Base-by-base conservation (phyloP, 2,797 vertebrate species). In the Oophaga sylvatica region DNA sequence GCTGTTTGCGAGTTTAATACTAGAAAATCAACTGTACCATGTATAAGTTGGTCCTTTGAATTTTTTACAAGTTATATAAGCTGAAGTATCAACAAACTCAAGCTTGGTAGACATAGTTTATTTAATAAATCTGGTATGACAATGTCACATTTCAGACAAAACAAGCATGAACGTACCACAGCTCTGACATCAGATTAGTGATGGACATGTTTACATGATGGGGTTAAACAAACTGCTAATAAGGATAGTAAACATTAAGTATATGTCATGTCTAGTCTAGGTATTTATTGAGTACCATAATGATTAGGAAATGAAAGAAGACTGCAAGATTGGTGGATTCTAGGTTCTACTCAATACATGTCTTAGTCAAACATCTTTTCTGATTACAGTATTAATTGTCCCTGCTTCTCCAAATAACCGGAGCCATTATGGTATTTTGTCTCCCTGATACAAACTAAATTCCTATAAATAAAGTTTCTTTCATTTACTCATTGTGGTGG, bases 281-380 rank as follows among this genome's bases (percentile, higher is more conserved):
- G 70, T 45, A 45, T 73, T 70, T 45, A 73, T 73, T 73, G 70
- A 45, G 19, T 73, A 22, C 3, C 35, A 20, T 2, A 73, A 45
- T 73, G 0, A 11, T 71, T 71, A 45, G 13, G 31, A 73, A 45
- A 41, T 73, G 2, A 45, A 73, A 45, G 35, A 11, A 73, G 2
- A 20, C 19, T 73, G 16, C 70, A 22, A 73, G 17, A 41, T 20
- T 41, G 31, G 70, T 20, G 35, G 17, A 41, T 71, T 41, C 17
- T 10, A 73, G 9, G 19, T 41, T 73, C 31, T 73, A 73, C 70
- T 73, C 35, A 73, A 73, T 73, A 73, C 31, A 35, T 45, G 35
- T 45, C 70, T 73, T 73, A 73, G 70, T 45, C 70, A 73, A 73
- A 73, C 70, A 73, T 73, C 19, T 62, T 62, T 80, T 31, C 59